These are phyloP conservation scores for Macrostomum lignano DNA, from an alignment of 1,140 invertebrate genomes.

Conservation along the genomic window DNA sequence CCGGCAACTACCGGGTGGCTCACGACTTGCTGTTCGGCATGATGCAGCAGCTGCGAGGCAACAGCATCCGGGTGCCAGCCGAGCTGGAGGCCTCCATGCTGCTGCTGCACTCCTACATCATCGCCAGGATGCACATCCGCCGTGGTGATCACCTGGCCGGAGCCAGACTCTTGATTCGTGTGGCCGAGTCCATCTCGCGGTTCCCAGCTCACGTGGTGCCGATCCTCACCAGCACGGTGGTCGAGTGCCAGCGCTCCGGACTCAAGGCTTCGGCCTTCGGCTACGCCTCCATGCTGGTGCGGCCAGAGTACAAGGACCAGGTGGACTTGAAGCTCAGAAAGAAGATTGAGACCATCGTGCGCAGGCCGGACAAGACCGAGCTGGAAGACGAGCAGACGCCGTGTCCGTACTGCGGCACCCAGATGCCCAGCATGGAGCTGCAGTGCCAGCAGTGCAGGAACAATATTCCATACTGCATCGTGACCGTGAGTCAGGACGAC, in stretches of 20 bases:
- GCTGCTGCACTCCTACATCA: slow-evolving; percentile 70
- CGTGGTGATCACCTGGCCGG: slow-evolving; percentile 58
- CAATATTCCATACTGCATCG: slow-evolving; percentile 67
- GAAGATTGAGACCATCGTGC: slow-evolving; percentile 11
- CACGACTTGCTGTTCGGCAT: slow-evolving; percentile 68
- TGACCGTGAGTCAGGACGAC: slow-evolving; percentile 48
- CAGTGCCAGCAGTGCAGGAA: slow-evolving; percentile 58
- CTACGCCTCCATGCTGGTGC: slow-evolving; percentile 64
- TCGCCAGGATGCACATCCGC: slow-evolving; percentile 60
- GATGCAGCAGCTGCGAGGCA: slow-evolving; percentile 51
- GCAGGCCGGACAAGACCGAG: slow-evolving; percentile 31
- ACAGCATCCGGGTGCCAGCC: slow-evolving; percentile 44
- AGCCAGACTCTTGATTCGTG: slow-evolving; percentile 58
- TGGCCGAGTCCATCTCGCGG: slow-evolving; percentile 72
- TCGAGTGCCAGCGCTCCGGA: slow-evolving; percentile 72
- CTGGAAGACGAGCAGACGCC: slow-evolving; percentile 33
- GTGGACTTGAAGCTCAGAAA: slow-evolving; percentile 42
- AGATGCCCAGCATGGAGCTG: slow-evolving; percentile 44
- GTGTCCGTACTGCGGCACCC: slow-evolving; percentile 54
- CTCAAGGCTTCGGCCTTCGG: slow-evolving; percentile 58
- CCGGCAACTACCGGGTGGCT: slow-evolving; percentile 59
- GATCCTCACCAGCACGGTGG: slow-evolving; percentile 79
- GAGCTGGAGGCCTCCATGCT: slow-evolving; percentile 59
- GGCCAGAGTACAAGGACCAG: slow-evolving; percentile 53
- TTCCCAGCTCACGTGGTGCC: slow-evolving; percentile 81